Evolutionary conservation across 2,888 invertebrate species (phyloP).

Genomic region (Galerucella pusilla): DNA sequence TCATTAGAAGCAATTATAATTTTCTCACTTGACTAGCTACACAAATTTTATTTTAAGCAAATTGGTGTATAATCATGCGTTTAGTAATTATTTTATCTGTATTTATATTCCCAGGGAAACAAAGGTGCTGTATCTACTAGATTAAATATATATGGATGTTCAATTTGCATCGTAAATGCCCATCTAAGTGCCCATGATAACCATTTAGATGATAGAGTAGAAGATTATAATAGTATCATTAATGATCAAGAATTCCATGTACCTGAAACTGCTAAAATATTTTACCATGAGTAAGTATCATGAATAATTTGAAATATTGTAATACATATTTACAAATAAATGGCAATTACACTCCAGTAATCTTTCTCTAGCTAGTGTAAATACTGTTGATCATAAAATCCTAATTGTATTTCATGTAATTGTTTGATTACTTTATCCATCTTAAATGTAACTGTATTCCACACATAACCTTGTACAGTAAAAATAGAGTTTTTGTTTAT

Average conservation of each 20-base stretch:
- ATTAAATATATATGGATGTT: constrained; percentile 88
- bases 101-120: constrained; percentile 79
- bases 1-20: not conserved
- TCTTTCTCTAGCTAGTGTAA: too few species aligned
- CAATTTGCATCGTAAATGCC: constrained; percentile 87
- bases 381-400: too few species aligned
- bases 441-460: not conserved
- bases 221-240: constrained; percentile 89
- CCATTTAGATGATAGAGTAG: constrained; percentile 83
- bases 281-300: constrained; percentile 86
- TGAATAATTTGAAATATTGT: too few species aligned
- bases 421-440: not conserved
- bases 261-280: constrained; percentile 81
- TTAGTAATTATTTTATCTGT: not conserved
- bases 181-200: constrained; percentile 93
- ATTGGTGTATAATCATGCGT: too few species aligned
- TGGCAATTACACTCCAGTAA: too few species aligned
- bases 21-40: not conserved
- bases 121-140: constrained; percentile 94
- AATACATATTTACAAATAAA: too few species aligned
- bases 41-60: too few species aligned
- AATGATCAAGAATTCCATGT: constrained; percentile 85
- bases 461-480: not conserved
- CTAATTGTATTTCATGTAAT: not conserved
- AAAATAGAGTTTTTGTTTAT: constrained; percentile 7